Evolutionary conservation across 1,140 invertebrate genomes (phyloP), one percentile per base, ranked within the genome.

Genomic region (Aricia agestis): DNA sequence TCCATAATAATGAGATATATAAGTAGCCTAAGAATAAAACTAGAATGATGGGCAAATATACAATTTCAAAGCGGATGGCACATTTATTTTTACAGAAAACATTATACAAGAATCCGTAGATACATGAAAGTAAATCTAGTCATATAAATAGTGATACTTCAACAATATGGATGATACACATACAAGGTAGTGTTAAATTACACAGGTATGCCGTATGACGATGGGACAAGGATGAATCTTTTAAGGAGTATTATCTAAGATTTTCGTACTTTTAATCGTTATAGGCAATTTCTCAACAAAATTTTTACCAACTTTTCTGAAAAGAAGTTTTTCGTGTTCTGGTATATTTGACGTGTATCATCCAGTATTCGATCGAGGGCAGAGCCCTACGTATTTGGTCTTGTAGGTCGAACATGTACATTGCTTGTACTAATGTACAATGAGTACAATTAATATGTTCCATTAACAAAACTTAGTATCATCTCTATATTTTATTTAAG

Each of bases 61-160:
- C 84, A 87, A 82, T 79, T 76, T 76, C 82, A 84, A 89, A 87
- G 85, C 84, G 83, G 84, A 90, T 90, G 88, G 88, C 87, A 91
- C 89, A 86, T 85, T 84, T 78, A 82, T 83, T 85, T 87, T 82
- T 89, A 89, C 80, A 87, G 83, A 82, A 78, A 82, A 84, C 77
- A 82, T 76, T 77, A 77, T 78, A 82, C 76, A 82, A 82, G 78
- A 82, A 78, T 77, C 58, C 32, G 58, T 69, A n/a, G n/a, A n/a
- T n/a, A 59, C 68, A 69, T 58, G 42, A 52, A 58, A 68, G 19
- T 41, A 61, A 69, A 69, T 32, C 68, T 69, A 69, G 42, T 69
- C 66, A 68, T 67, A 69, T 72, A 72, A 71, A 67, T 73, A 76
- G 72, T 77, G 76, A 74, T 74, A 73, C 73, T 72, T 70, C 72